Evolutionary conservation across 2,797 vertebrate species (phyloP), one percentile per base, ranked within the genome.

Genomic region (Myotis vivesi): DNA sequence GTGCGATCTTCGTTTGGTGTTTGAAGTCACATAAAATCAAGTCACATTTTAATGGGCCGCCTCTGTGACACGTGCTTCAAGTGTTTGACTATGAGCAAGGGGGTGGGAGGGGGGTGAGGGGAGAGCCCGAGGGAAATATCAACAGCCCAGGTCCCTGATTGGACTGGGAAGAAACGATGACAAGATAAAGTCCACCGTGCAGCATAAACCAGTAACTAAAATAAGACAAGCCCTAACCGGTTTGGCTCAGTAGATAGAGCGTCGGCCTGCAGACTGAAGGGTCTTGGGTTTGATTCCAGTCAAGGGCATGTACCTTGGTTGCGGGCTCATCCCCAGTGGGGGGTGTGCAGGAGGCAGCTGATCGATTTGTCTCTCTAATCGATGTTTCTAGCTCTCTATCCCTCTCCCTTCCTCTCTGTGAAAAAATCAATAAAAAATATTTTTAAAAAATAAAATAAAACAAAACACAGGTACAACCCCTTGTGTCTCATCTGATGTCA

Each of bases 91-190:
- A 17, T 44, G 25, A 17, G 7, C 62, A 28, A 7, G 30, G 22
- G 36, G 44, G 25, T 1, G 2, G 17, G 28, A 8, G 8, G 4
- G 25, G 1, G 8, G 4, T 10, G 8, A 55, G 20, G 77, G 36
- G 16, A 20, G 22, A 10, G 15, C 3, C 23, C 69, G 36, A 73
- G n/a, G 73, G 94, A 88, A 57, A 82, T 79, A 53, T 79, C 17
- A n/a, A 81, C 44, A 38, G 33, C 30, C 11, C 13, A 64, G 23
- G 25, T 88, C 62, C 53, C 86, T 62, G 9, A 73, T 68, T 69
- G n/a, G 25, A 71, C 44, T 36, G 80, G n/a, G 71, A 94, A 92
- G 53, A 23, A 92, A 96, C 86, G n/a, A 85, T 9, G 51, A 28
- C 28, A 72, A 86, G 76, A 89, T 41, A 33, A 88, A 88, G 16